Base-by-base conservation (phyloP, 2,113 vertebrate species). In the Mirounga angustirostris region DNA sequence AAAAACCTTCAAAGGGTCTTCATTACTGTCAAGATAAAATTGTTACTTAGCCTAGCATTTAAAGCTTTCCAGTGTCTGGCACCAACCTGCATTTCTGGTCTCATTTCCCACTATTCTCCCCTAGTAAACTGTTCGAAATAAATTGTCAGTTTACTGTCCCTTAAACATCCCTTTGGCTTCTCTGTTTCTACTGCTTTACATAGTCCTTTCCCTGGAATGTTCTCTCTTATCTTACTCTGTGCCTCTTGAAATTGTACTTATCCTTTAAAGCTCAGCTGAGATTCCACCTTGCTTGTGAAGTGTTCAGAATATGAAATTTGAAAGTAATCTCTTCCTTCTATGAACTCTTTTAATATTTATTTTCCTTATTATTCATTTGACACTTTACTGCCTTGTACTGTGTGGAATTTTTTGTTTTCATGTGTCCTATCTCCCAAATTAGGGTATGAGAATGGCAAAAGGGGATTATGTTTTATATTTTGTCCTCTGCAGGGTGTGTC, bases 351-450 rank as follows among this genome's bases (percentile, higher is more conserved):
- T 63, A 71, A 50, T 78, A 84, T 92, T 95, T 97, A 61, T 61
- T 92, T 96, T 92, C 71, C 84, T 92, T 93, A n/a, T 80, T 92
- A 96, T 63, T 90, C 71, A 73, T 61, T 96, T 92, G 43, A 61
- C 19, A 87, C 30, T 92, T 95, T 93, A 43, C 26, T 89, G 21
- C 43, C 74, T 96, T 94, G 26, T n/a, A 78, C 18, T 95, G 2
- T 94, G 2, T 61, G 73, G 36, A 88, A 52, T 93, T 83, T 95
- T 92, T 94, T 89, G 40, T 91, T 80, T 96, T 96, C 76, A 15
- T 59, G 28, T 65, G 7, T 88, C 22, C 56, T 76, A 0, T 87
- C 46, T 91, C n/a, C 28, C 30, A 46, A 63, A 40, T 84, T 96
- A 91, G 18, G 76, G n/a, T 85, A 63, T 89, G 46, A 96, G 59